Evolutionary conservation across 1,140 invertebrate species (phyloP), one percentile per base, ranked within the genome.

Genomic region (Drosophila asahinai): DNA sequence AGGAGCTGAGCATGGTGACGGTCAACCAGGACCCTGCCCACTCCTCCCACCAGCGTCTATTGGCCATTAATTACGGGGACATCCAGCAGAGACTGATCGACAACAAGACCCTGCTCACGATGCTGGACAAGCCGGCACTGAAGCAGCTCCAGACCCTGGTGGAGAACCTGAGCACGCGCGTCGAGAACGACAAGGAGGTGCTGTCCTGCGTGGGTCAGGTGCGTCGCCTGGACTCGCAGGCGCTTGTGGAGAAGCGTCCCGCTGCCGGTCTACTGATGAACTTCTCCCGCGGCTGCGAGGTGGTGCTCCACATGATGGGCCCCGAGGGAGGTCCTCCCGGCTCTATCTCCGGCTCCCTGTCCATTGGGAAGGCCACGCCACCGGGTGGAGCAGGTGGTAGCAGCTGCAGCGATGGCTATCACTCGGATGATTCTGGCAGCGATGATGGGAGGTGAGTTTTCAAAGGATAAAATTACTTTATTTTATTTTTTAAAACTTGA

Each of bases 41-140:
- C 49, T 96, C 97, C 0, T 98, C 97, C 19, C 98, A 99, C 93
- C 98, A 98, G 93, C 94, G 98, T 38, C 95, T 98, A 36, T 94
- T 99, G 62, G 97, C 97, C 47, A 94, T 98, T 27, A 96, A 96
- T 45, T 96, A 97, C 84, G 94, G 95, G 6, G 96, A 97, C 82
- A 96, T 97, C 19, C 97, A 99, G 93, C 96, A 97, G 71, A 93
- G 98, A 5, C 94, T 99, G 17, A 98, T 98, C 79, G 97, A 98
- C 93, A 99, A 98, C 93, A 98, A 98, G 93, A 97, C 96, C 0
- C 93, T 98, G 25, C 93, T 98, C 49, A 98, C 98, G 77, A 96
- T 97, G 36, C 94, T 98, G 49, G 97, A 98, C 92, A 96, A 96
- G 80, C 94, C 95, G 19, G 94, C 94, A 0, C 71, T 95, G 70